These are phyloP conservation scores for Eupithecia exiguata DNA, from an alignment of 2,888 invertebrate species.

Conservation along the genomic window DNA sequence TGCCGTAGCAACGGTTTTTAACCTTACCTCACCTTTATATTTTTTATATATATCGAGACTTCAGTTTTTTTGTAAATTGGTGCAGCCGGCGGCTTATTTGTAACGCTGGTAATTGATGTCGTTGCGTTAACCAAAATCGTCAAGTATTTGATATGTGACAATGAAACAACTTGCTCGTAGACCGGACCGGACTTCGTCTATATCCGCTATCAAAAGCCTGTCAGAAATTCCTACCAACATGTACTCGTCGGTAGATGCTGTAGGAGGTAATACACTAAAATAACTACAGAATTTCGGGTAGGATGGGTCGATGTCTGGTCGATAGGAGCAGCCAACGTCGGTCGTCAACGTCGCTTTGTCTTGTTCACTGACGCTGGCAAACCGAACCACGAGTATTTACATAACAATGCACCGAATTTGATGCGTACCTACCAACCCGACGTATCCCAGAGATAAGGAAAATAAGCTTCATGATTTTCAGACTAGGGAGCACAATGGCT, in stretches of 20 bases:
- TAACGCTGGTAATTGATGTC: too few species aligned
- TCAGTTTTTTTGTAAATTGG: neutral
- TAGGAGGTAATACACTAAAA: slow-evolving; percentile 44
- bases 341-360: slow-evolving; percentile 81
- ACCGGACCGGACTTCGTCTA: neutral
- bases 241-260: slow-evolving; percentile 4
- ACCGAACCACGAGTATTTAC: slow-evolving; percentile 78
- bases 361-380: slow-evolving; percentile 75
- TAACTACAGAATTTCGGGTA: slow-evolving; percentile 52
- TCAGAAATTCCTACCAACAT: slow-evolving; percentile 25
- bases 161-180: slow-evolving; percentile 3
- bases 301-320: slow-evolving; percentile 68
- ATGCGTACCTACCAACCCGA: slow-evolving; percentile 60
- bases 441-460: slow-evolving; percentile 33
- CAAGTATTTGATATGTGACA: neutral
- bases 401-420: slow-evolving; percentile 79
- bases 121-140: neutral
- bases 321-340: slow-evolving; percentile 75
- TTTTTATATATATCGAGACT: neutral
- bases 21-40: too few species aligned
- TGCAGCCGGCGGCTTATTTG: neutral
- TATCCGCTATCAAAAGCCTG: slow-evolving; percentile 18
- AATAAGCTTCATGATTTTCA: slow-evolving; percentile 24
- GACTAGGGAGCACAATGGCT: slow-evolving; percentile 7
- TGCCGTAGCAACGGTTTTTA: neutral